Conservation (phyloP, 1,140 invertebrate species). For the Polypedilum vanderplanki region DNA sequence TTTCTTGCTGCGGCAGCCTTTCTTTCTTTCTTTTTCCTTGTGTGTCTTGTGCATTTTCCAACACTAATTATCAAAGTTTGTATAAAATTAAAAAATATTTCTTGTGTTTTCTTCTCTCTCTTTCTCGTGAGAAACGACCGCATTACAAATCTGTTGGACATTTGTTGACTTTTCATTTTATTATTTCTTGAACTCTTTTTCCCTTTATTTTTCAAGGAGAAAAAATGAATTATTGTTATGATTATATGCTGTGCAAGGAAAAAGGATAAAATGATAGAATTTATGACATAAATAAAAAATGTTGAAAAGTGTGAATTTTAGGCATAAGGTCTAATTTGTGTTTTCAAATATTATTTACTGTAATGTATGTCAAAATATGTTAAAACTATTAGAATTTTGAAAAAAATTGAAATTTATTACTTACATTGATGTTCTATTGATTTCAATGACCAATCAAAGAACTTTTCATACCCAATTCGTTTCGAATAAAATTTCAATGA, state of each 20-base stretch:
- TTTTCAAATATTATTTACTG: not conserved
- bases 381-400: too few species aligned
- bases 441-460: too few species aligned
- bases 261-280: not conserved
- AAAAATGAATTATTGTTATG: not conserved
- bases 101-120: not conserved
- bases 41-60: not conserved
- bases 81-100: constrained; percentile 20
- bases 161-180: not conserved
- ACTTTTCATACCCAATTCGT: too few species aligned
- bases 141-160: constrained; percentile 11
- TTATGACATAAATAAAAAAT: not conserved
- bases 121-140: not conserved
- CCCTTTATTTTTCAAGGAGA: not conserved
- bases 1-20: not conserved
- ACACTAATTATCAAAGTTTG: constrained; percentile 22
- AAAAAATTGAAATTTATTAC: too few species aligned
- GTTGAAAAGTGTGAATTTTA: too few species aligned
- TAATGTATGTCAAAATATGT: too few species aligned
- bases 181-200: not conserved
- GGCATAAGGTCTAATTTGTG: not conserved
- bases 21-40: constrained; percentile 10
- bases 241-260: not conserved
- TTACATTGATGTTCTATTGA: too few species aligned
- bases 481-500: too few species aligned